These are phyloP conservation scores for Orthonyx spaldingii DNA, from an alignment of 2,113 vertebrate genomes.

Conservation along the genomic window DNA sequence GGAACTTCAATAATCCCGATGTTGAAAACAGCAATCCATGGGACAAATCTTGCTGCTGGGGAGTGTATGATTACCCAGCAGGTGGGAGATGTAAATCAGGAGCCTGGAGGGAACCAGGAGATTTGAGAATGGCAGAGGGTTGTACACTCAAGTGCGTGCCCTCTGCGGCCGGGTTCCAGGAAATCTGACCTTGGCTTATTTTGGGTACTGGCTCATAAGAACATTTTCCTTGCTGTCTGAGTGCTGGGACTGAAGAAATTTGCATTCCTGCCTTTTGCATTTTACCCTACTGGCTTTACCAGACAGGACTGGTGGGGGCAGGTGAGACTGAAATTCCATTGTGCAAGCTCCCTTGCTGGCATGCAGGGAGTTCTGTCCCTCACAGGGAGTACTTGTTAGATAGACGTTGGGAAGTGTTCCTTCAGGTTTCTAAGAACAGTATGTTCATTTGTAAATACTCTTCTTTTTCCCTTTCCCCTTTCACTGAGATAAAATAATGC, in stretches of 20 bases:
- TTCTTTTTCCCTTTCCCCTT: background rate
- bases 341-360: background rate
- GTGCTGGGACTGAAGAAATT: background rate
- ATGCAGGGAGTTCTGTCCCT: background rate
- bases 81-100: slow-evolving; percentile 41
- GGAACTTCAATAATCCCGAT: background rate
- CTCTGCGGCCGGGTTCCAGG: background rate
- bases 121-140: background rate
- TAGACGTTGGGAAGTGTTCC: background rate
- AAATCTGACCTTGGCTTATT: slow-evolving; percentile 36
- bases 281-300: background rate
- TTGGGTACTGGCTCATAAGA: slow-evolving; percentile 2
- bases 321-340: background rate
- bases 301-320: background rate
- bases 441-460: background rate
- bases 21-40: background rate
- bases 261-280: background rate
- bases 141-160: background rate
- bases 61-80: background rate
- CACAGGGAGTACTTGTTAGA: background rate
- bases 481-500: background rate
- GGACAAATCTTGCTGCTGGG: background rate
- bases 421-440: background rate
- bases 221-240: background rate
- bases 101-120: background rate